Conservation (phyloP, 2,113 vertebrate genomes). For the Daboia siamensis region DNA sequence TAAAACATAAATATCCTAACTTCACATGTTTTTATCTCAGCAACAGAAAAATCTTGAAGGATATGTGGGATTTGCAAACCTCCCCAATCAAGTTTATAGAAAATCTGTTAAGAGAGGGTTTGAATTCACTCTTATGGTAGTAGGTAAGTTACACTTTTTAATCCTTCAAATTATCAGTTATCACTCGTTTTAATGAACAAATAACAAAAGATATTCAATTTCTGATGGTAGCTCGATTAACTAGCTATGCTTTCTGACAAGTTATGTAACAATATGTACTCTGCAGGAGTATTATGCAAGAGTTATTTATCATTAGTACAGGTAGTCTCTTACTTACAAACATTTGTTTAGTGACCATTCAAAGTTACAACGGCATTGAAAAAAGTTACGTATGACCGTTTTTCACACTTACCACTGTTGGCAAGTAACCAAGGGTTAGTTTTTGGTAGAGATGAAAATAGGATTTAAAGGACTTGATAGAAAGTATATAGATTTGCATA, state of each 20-base stretch:
- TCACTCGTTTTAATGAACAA: not conserved
- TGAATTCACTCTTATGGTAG: constrained; percentile 99
- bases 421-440: not conserved
- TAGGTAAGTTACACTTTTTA: constrained; percentile 80
- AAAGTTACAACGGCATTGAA: too few species aligned
- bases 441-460: not conserved
- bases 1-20: not conserved
- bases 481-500: not conserved
- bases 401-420: too few species aligned
- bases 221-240: not conserved
- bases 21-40: constrained; percentile 64
- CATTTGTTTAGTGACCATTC: too few species aligned
- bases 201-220: not conserved
- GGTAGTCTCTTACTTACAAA: too few species aligned
- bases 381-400: too few species aligned
- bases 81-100: constrained; percentile 98
- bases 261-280: not conserved
- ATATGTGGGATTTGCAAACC: constrained; percentile 98
- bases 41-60: constrained; percentile 99
- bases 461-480: not conserved
- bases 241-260: not conserved
- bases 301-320: not conserved
- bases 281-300: not conserved
- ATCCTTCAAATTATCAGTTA: too few species aligned
- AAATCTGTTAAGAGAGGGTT: constrained; percentile 99